Evolutionary conservation across 1,140 invertebrate genomes (phyloP).

Genomic region (Solenopsis invicta): DNA sequence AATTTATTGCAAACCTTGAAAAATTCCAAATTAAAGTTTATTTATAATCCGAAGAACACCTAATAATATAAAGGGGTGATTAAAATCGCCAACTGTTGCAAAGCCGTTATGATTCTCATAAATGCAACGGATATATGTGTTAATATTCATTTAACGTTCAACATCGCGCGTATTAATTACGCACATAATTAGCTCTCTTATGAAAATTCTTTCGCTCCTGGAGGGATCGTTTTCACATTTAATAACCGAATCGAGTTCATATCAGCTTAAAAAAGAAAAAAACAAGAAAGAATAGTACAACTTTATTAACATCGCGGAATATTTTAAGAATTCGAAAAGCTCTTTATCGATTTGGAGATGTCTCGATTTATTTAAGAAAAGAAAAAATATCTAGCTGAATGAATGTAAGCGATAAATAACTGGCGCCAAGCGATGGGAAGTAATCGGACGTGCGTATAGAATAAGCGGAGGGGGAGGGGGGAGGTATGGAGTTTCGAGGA

Average conservation of each 20-base stretch:
- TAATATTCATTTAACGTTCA: conserved; percentile 42
- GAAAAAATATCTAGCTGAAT: conserved; percentile 1
- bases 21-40: conserved; percentile 24
- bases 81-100: conserved; percentile 43
- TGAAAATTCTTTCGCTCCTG: conserved; percentile 32
- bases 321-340: not conserved
- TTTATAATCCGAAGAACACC: conserved; percentile 10
- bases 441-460: conserved; percentile 32
- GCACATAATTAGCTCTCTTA: conserved; percentile 43
- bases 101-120: conserved; percentile 22
- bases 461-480: not conserved
- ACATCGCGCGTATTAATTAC: conserved; percentile 41
- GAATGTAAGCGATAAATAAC: conserved; percentile 32
- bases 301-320: not conserved
- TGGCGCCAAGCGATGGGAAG: conserved; percentile 3
- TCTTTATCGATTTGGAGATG: not conserved
- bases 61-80: conserved; percentile 14
- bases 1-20: not conserved
- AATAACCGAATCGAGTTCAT: conserved; percentile 2
- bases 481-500: conserved; percentile 66
- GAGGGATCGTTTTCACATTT: conserved; percentile 22
- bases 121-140: not conserved
- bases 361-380: conserved; percentile 14
- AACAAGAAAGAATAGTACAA: not conserved
- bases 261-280: not conserved